Conservation (phyloP, 2,888 invertebrate genomes). For the Meandrusa payeni region DNA sequence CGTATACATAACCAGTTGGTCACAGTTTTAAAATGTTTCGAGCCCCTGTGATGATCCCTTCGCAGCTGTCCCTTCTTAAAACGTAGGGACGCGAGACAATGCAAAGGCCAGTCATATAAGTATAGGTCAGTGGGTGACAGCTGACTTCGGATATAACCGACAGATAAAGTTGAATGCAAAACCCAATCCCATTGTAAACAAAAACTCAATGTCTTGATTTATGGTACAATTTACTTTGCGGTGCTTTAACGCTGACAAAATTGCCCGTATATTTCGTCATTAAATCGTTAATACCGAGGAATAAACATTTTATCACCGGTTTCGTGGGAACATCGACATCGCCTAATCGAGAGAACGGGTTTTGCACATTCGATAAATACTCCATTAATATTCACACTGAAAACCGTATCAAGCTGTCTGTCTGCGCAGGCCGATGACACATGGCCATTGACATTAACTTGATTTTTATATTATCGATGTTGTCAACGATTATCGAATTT, state of each 20-base stretch:
- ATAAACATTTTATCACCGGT: slow-evolving; percentile 26
- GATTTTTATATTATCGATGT: slow-evolving; percentile 4
- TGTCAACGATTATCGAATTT: neutral
- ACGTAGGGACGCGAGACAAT: slow-evolving; percentile 20
- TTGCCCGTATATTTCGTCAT: slow-evolving; percentile 16
- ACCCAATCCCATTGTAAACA: slow-evolving; percentile 4
- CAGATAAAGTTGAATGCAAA: slow-evolving; percentile 9
- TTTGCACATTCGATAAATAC: slow-evolving; percentile 19
- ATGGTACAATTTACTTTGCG: slow-evolving; percentile 1
- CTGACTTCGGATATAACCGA: slow-evolving; percentile 14
- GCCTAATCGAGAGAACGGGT: slow-evolving; percentile 23
- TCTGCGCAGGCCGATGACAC: slow-evolving; percentile 12
- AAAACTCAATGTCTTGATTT: neutral
- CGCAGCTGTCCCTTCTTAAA: slow-evolving; percentile 16
- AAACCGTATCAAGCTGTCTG: slow-evolving; percentile 13
- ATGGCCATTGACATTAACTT: slow-evolving; percentile 8
- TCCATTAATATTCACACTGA: slow-evolving; percentile 16
- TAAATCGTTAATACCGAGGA: slow-evolving; percentile 15
- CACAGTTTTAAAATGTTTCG: slow-evolving; percentile 8
- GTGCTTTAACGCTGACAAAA: neutral
- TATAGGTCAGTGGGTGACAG: slow-evolving; percentile 22
- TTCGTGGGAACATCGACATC: slow-evolving; percentile 28
- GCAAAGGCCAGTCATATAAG: slow-evolving; percentile 13
- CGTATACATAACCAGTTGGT: too few relatives aligned
- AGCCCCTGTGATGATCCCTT: neutral